Conservation (phyloP, 1,140 invertebrate genomes). For the Conus ventricosus region DNA sequence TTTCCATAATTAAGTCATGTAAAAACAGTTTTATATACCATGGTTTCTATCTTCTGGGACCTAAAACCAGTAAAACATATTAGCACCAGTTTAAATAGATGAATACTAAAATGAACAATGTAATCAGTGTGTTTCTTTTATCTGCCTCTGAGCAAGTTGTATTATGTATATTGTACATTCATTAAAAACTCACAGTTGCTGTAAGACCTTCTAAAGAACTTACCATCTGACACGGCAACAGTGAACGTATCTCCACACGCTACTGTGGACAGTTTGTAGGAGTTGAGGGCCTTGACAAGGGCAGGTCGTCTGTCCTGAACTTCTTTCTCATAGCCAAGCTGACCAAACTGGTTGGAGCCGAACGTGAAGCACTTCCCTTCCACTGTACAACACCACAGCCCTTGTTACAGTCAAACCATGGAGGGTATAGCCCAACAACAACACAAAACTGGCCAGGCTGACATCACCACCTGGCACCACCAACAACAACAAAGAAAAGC, state of each 20-base stretch:
- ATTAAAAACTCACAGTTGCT: too few relatives aligned
- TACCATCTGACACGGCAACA: conserved; percentile 78
- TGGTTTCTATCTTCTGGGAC: too few relatives aligned
- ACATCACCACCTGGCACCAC: neutral
- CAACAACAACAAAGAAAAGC: too few relatives aligned
- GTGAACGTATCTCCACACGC: conserved; percentile 83
- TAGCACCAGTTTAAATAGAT: neutral
- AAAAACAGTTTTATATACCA: too few relatives aligned
- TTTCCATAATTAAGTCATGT: too few relatives aligned
- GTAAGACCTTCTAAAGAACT: neutral
- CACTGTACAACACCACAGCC: conserved; percentile 48
- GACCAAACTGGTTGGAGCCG: conserved; percentile 75
- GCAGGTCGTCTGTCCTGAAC: conserved; percentile 55
- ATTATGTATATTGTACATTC: too few relatives aligned
- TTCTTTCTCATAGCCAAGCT: conserved; percentile 69
- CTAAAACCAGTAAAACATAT: too few relatives aligned
- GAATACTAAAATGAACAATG: too few relatives aligned
- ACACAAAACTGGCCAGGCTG: neutral
- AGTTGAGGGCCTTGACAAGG: conserved; percentile 54
- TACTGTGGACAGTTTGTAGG: conserved; percentile 59
- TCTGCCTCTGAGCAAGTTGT: too few relatives aligned
- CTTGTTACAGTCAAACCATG: neutral
- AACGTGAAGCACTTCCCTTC: conserved; percentile 71
- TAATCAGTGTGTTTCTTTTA: too few relatives aligned
- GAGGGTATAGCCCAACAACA: neutral